Conservation (phyloP, 2,888 invertebrate species). For the Exephanes ischioxanthus region DNA sequence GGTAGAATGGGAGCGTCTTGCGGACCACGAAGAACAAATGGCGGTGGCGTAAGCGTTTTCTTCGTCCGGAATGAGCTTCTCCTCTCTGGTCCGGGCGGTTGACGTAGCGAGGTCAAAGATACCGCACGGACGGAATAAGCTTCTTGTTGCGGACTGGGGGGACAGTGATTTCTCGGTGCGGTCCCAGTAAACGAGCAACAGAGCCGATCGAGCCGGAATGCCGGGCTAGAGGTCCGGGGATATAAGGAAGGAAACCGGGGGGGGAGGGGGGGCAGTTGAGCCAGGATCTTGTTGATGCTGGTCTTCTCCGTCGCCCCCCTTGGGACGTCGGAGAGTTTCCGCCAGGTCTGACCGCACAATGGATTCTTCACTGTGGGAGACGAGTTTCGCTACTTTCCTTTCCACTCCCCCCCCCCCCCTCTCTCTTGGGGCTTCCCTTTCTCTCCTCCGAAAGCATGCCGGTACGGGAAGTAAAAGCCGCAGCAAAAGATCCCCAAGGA, state of each 20-base stretch:
- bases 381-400: background rate
- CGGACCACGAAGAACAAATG: constrained; percentile 37
- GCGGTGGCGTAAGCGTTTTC: constrained; percentile 43
- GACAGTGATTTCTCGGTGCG: constrained; percentile 38
- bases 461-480: background rate
- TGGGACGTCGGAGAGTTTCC: constrained; percentile 40
- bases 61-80: constrained; percentile 3
- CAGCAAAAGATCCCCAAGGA: constrained; percentile 6
- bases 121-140: constrained; percentile 9
- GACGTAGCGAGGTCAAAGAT: background rate
- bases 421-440: constrained; percentile 5
- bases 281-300: constrained; percentile 23
- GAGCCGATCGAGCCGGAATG: constrained; percentile 21
- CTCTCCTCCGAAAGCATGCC: background rate
- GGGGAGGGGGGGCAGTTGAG: constrained; percentile 18
- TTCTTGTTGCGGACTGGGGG: constrained; percentile 29
- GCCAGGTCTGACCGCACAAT: constrained; percentile 53
- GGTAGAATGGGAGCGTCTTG: background rate
- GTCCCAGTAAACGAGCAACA: constrained; percentile 14
- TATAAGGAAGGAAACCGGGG: background rate
- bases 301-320: constrained; percentile 30
- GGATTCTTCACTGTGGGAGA: constrained; percentile 43
- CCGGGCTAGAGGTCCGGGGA: background rate
- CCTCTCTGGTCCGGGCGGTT: background rate
- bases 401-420: background rate